Evolutionary conservation across 1,140 invertebrate species (phyloP), one percentile per base, ranked within the genome.

Genomic region (Papilio polyxenes): DNA sequence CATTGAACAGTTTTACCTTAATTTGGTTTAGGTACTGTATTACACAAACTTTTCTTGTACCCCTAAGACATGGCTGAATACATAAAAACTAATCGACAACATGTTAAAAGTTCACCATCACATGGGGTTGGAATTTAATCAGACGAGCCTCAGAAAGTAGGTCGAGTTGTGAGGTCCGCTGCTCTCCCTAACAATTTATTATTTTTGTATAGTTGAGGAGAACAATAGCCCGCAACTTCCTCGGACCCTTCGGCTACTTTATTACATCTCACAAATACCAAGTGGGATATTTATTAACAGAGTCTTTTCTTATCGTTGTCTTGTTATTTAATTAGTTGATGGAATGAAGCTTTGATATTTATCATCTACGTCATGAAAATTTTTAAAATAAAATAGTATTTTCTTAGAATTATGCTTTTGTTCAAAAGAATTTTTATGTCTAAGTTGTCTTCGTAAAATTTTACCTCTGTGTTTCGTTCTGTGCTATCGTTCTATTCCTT

Each of bases 201-300:
- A 72, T 72, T 72, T 72, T 40, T 11, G 65, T 72, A 72, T 72
- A 72, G 65, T 72, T 37, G 13, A 37, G 23, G 65, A 37, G 65
- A 72, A 72, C 65, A 72, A 72, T 72, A 40, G 65, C 23, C 65
- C 23, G 65, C 65, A 11, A 40, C 31, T 72, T 23, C 10, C 23
- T 11, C 65, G 10, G 31, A 15, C 65, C 31, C 65, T 40, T 40
- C 65, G 11, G 65, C 23, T 37, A 37, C 65, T 72, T 72, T 72
- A 72, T 72, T 72, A 72, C 65, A 37, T 72, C 65, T 15, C 65
- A 72, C 65, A 72, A 72, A 72, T 37, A 72, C 65, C 65, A 37
- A 37, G 23, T 72, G 23, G 31, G 15, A 0, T 72, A 37, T 72
- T 72, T 37, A 72, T 37, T 72, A 59, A 59, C 56, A 59, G 20